phyloP scores from a whole-genome alignment of 2,113 vertebrate species.

The Motacilla alba region DNA sequence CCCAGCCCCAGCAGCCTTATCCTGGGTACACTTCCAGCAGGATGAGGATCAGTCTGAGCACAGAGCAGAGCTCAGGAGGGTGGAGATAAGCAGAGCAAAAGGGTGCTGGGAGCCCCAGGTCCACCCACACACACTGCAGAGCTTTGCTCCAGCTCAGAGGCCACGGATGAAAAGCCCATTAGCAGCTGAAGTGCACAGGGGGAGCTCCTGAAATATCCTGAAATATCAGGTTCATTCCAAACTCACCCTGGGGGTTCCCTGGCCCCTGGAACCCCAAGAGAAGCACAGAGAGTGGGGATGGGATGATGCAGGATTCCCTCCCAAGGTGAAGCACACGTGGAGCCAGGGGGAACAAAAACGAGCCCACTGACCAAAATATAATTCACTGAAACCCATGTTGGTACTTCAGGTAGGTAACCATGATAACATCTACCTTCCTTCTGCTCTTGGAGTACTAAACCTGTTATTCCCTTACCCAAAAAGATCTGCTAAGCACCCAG shows the following conservation, averaged over 20 bases:
- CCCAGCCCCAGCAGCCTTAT: neutral
- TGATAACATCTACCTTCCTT: neutral
- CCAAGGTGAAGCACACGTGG: fast-evolving
- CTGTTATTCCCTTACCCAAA: neutral
- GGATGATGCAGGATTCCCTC: fast-evolving
- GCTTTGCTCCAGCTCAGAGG: neutral
- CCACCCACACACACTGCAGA: neutral
- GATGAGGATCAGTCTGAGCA: neutral
- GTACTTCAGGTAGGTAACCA: fast-evolving
- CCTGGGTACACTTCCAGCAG: neutral
- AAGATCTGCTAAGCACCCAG: neutral
- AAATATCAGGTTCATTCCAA: neutral
- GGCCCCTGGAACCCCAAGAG: fast-evolving
- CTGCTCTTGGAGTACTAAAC: neutral
- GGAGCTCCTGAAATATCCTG: neutral
- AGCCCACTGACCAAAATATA: fast-evolving
- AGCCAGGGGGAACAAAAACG: neutral
- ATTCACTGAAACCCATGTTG: neutral
- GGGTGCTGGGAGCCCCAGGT: neutral
- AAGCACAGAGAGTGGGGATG: neutral
- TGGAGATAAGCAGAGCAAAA: neutral
- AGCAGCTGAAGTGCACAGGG: neutral
- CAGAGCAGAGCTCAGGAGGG: neutral
- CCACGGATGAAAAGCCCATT: neutral
- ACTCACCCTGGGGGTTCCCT: fast-evolving